Evolutionary conservation across 2,888 invertebrate genomes (phyloP).

Genomic region (Piscicola geometra): DNA sequence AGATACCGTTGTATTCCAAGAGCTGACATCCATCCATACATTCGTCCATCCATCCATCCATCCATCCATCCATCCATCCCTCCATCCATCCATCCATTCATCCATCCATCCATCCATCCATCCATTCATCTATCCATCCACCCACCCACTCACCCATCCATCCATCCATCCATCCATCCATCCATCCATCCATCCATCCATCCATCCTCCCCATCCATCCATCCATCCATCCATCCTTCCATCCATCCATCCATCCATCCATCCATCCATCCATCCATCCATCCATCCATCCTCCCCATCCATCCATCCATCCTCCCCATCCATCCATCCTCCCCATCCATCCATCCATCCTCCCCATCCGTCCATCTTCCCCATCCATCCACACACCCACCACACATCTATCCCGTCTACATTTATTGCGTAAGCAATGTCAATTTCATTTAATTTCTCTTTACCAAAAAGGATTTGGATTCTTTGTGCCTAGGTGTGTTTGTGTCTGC

Average conservation of each 20-base stretch:
- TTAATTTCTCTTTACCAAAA: too few relatives aligned
- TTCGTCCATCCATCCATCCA: too few relatives aligned
- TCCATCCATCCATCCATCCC: too few relatives aligned
- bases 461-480: too few relatives aligned
- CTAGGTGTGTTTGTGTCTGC: too few relatives aligned
- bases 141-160: neutral
- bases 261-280: slow-evolving; percentile 29
- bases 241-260: slow-evolving; percentile 3
- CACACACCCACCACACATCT: neutral
- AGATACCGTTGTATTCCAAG: too few relatives aligned
- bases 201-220: slow-evolving; percentile 5
- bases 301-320: slow-evolving; percentile 4
- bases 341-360: slow-evolving; percentile 15
- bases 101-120: too few relatives aligned
- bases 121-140: too few relatives aligned
- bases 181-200: slow-evolving; percentile 18
- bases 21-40: too few relatives aligned
- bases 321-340: neutral
- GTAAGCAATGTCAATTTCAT: too few relatives aligned
- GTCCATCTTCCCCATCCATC: slow-evolving; percentile 21
- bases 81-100: too few relatives aligned
- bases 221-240: neutral
- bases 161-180: slow-evolving; percentile 27
- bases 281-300: too few relatives aligned
- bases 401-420: slow-evolving; percentile 17